Conservation (phyloP, 2,113 vertebrate genomes). For the Hippocampus zosterae region DNA sequence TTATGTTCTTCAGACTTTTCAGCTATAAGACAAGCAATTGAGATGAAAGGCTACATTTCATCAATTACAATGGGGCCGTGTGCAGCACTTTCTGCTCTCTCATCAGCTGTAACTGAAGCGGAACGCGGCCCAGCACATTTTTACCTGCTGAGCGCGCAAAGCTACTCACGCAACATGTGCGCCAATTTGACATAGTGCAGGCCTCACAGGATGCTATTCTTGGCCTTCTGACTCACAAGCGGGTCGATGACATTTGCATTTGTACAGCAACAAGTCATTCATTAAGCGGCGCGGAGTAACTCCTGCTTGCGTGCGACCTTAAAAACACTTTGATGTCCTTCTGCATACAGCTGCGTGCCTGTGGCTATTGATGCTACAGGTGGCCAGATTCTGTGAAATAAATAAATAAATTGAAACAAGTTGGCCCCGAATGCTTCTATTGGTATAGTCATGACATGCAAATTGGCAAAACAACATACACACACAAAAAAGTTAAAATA, state of each 20-base stretch:
- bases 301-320: slow-evolving; percentile 49
- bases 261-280: slow-evolving; percentile 50
- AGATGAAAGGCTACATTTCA: too few relatives aligned
- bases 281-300: slow-evolving; percentile 38
- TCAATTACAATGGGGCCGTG: slow-evolving; percentile 5
- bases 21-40: too few relatives aligned
- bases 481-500: neutral
- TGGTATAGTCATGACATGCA: neutral
- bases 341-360: slow-evolving; percentile 45
- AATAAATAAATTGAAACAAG: slow-evolving; percentile 7
- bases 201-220: slow-evolving; percentile 40
- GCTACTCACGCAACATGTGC: slow-evolving; percentile 14
- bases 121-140: slow-evolving; percentile 13
- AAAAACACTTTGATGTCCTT: slow-evolving; percentile 60
- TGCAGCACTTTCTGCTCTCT: slow-evolving; percentile 24
- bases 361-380: slow-evolving; percentile 59
- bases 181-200: slow-evolving; percentile 8
- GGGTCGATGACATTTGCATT: slow-evolving; percentile 56
- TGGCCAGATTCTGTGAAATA: slow-evolving; percentile 31
- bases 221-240: slow-evolving; percentile 39
- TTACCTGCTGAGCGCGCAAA: slow-evolving; percentile 28
- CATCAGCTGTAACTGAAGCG: slow-evolving; percentile 7
- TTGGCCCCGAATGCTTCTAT: neutral
- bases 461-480: neutral
- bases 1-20: too few relatives aligned